A percentile compares a stretch with the other conserved stretches of the same genome.
Evolutionary conservation across 2,113 vertebrate genomes (phyloP).

Genomic region (Bos indicus): DNA sequence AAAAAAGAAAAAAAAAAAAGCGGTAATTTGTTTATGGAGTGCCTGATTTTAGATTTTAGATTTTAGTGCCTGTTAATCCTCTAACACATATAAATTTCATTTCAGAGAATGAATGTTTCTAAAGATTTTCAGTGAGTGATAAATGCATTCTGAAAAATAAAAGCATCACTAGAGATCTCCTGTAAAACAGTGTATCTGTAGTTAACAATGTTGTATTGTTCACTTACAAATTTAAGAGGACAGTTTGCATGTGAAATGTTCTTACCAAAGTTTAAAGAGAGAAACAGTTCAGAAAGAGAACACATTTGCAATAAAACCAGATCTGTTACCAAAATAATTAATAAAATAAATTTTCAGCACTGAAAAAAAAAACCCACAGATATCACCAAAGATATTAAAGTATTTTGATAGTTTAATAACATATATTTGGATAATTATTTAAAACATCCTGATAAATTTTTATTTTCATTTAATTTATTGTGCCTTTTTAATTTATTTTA

Average conservation of each 20-base stretch:
- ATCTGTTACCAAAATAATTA: not conserved
- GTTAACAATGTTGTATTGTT: not conserved
- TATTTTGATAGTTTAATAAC: not conserved
- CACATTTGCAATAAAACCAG: not conserved
- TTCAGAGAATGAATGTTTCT: not conserved
- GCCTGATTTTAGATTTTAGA: not conserved
- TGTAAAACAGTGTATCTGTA: not conserved
- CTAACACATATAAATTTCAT: not conserved
- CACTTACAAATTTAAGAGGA: not conserved
- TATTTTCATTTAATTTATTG: not conserved
- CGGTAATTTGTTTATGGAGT: rapidly evolving
- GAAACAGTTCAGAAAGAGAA: not conserved
- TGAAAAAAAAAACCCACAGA: not conserved
- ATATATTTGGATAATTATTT: not conserved
- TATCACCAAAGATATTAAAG: not conserved
- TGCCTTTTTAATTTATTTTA: not conserved
- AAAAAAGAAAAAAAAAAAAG: not conserved
- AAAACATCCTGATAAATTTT: not conserved
- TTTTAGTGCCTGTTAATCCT: not conserved
- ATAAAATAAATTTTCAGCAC: not conserved
- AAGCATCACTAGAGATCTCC: not conserved
- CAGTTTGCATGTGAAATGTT: not conserved
- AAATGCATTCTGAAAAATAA: not conserved
- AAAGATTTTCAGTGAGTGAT: not conserved
- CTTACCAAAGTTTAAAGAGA: not conserved